Conservation (phyloP, 2,113 vertebrate species). For the Arizona elegans region DNA sequence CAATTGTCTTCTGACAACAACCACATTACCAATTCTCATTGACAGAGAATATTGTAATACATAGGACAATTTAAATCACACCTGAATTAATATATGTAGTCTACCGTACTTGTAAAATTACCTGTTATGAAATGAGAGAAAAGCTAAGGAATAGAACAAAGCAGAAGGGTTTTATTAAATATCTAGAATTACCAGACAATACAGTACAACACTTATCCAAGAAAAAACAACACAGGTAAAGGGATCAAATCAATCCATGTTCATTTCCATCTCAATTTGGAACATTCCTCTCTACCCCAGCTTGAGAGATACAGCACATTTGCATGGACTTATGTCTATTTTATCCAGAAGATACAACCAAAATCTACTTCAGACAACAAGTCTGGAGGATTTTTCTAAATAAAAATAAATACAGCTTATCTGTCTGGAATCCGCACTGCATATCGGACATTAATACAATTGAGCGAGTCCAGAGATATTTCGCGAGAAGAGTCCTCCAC, state of each 20-base stretch:
- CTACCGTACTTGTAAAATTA: not conserved
- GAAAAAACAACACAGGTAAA: too few species aligned
- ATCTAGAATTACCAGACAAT: not conserved
- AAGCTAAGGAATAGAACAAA: not conserved
- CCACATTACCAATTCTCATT: not conserved
- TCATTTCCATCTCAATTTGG: not conserved
- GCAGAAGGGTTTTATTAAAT: not conserved
- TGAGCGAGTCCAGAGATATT: too few species aligned
- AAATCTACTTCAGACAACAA: not conserved
- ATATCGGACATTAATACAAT: too few species aligned
- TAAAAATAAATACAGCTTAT: not conserved
- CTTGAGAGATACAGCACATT: not conserved
- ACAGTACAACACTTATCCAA: too few species aligned
- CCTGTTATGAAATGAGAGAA: not conserved
- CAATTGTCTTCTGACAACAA: not conserved
- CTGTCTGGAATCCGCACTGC: too few species aligned
- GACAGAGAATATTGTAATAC: not conserved
- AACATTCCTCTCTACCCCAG: not conserved
- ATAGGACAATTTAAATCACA: not conserved
- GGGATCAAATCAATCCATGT: too few species aligned
- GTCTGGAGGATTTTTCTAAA: not conserved
- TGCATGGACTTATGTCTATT: not conserved
- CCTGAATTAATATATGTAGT: not conserved
- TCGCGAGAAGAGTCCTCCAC: too few species aligned
- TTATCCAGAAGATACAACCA: not conserved